Percentiles rank a stretch among this genome's conserved stretches.
phyloP scores from a whole-genome alignment of 2,888 invertebrate species.

The Petrophora chlorosata region DNA sequence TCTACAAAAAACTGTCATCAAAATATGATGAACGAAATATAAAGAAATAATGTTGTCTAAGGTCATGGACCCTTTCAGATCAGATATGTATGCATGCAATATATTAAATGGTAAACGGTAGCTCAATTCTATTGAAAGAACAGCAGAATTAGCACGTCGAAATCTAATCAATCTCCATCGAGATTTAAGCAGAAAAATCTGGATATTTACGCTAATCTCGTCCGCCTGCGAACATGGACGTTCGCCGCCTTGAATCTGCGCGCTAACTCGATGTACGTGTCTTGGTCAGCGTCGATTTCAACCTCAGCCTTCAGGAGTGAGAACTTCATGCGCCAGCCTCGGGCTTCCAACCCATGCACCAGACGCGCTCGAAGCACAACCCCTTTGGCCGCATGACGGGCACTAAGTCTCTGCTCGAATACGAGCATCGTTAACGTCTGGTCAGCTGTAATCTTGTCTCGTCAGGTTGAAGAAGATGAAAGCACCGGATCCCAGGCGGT shows the following conservation, averaged over 20 bases:
- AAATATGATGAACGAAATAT: no score
- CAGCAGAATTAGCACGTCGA: no score
- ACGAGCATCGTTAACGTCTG: constrained; percentile 74
- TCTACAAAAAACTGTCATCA: no score
- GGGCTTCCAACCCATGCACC: constrained; percentile 71
- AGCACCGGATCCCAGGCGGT: constrained; percentile 69
- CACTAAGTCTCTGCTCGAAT: constrained; percentile 78
- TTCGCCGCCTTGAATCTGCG: constrained; percentile 68
- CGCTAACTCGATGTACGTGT: constrained; percentile 67
- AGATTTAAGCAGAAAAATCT: constrained; percentile 39
- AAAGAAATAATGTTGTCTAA: no score
- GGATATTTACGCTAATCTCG: constrained; percentile 66
- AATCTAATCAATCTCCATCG: constrained; percentile 14
- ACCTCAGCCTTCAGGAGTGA: constrained; percentile 71
- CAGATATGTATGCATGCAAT: no score
- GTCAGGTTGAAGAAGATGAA: constrained; percentile 78
- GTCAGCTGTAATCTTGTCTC: constrained; percentile 81
- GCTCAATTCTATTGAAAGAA: no score
- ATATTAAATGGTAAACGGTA: no score
- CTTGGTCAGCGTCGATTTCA: constrained; percentile 73
- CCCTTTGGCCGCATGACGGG: constrained; percentile 68
- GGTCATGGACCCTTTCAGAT: no score
- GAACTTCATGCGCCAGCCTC: constrained; percentile 78
- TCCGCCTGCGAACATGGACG: constrained; percentile 62
- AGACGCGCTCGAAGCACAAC: constrained; percentile 68